Base-by-base conservation (phyloP, 1,140 invertebrate genomes). In the Pseudomyrmex pallidus region DNA sequence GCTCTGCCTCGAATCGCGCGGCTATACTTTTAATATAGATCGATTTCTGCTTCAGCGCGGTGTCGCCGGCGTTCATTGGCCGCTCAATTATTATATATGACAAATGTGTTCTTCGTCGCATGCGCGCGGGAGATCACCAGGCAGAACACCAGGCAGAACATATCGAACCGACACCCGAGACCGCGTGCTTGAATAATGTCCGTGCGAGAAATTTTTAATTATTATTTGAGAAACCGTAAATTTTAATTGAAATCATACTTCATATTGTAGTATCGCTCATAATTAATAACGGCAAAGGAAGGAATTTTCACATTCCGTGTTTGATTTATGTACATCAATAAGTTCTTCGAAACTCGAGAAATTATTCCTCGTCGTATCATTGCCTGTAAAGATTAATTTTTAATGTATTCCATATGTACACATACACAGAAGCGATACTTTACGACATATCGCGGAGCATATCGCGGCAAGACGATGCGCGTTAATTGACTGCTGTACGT, bases 101-200 rank as follows among this genome's bases (percentile, higher is more conserved):
- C 68, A 54, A 73, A 87, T 84, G 68, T 64, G 82, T 61, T 80
- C 67, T 63, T 62, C 48, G 46, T 80, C 74, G 64, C 52, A 12
- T 66, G 48, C 64, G 7, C 5, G 35, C 35, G 35, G 5, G 35
- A 35, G 35, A 35, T 35, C 35, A n/a, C n/a, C 20, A 22, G 35
- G n/a, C n/a, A n/a, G n/a, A n/a, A 35, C 35, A 35, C 5, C 35
- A 35, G 35, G 5, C 35, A 35, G 35, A 35, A 35, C 35, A 35
- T 68, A 84, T 76, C 57, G 63, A 85, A 77, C 54, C 74, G 82
- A 83, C 72, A 86, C 59, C 59, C 78, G 20, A 54, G 22, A 17
- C 8, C 48, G n/a, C 61, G 22, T 46, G 70, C n/a, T 17, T 72
- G 72, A 13, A 22, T 76, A 25, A 25, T 25, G 25, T 25, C 3